Conservation (phyloP, 53 echinoderm and acorn worm species). For the Apostichopus leukothele region DNA sequence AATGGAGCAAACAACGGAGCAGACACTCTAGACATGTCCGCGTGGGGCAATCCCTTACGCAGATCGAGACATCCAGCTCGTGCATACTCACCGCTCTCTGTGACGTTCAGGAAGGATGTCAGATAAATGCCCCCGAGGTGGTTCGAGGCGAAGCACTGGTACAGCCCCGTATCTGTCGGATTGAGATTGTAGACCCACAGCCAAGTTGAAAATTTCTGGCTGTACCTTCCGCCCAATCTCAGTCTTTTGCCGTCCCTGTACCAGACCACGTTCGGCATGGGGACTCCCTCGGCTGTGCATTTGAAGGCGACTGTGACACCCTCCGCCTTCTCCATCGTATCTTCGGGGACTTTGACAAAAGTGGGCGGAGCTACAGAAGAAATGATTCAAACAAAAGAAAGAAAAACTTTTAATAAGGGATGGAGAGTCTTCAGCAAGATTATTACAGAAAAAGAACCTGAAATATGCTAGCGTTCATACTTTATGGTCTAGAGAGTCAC, state of each 20-base stretch:
- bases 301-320: neutral
- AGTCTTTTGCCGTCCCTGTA: conserved; percentile 21
- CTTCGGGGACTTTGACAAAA: neutral
- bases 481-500: no score
- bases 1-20: no score
- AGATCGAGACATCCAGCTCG: no score
- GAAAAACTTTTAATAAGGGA: neutral
- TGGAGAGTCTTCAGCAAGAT: no score
- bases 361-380: conserved; percentile 2
- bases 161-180: neutral
- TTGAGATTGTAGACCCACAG: conserved; percentile 25
- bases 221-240: neutral
- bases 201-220: neutral
- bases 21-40: no score
- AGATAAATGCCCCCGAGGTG: neutral
- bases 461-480: no score
- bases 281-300: neutral
- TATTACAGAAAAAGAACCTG: no score
- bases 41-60: no score
- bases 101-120: neutral
- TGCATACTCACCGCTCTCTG: conserved; percentile 5
- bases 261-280: conserved; percentile 5
- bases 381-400: neutral
- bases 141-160: conserved; percentile 24
- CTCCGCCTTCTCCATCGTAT: neutral